These are phyloP conservation scores for Brotula barbata DNA, from an alignment of 2,797 vertebrate genomes.

Conservation along the genomic window DNA sequence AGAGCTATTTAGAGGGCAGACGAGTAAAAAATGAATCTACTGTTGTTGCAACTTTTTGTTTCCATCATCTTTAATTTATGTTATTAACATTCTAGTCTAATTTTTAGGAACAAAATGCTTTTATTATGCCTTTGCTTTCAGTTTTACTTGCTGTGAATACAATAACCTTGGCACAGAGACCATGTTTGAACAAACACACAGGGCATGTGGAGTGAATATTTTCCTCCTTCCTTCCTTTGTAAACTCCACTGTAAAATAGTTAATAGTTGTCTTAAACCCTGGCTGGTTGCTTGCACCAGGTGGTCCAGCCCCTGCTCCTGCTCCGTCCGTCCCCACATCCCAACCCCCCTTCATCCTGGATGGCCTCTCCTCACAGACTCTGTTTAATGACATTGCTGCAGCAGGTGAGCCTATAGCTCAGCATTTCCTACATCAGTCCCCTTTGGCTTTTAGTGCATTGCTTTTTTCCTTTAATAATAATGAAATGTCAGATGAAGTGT, in stretches of 20 bases:
- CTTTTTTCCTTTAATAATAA: neutral
- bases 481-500: neutral
- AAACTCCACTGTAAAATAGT: neutral
- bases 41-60: too few relatives aligned
- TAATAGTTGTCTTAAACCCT: conserved; percentile 25
- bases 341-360: conserved; percentile 93
- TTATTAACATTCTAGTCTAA: too few relatives aligned
- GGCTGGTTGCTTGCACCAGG: conserved; percentile 74
- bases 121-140: too few relatives aligned
- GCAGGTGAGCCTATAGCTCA: conserved; percentile 80
- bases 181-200: too few relatives aligned
- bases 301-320: conserved; percentile 81
- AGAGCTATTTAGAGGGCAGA: too few relatives aligned
- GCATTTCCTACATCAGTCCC: neutral
- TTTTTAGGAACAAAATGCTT: too few relatives aligned
- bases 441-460: neutral
- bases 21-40: too few relatives aligned
- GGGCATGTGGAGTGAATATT: too few relatives aligned
- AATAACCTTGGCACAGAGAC: too few relatives aligned
- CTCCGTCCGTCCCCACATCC: conserved; percentile 82
- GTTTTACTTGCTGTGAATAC: too few relatives aligned
- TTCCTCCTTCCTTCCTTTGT: too few relatives aligned
- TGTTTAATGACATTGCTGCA: conserved; percentile 91
- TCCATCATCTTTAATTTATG: too few relatives aligned
- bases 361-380: conserved; percentile 89